Conservation (phyloP, 1,140 invertebrate genomes). For the Lithobius niger region DNA sequence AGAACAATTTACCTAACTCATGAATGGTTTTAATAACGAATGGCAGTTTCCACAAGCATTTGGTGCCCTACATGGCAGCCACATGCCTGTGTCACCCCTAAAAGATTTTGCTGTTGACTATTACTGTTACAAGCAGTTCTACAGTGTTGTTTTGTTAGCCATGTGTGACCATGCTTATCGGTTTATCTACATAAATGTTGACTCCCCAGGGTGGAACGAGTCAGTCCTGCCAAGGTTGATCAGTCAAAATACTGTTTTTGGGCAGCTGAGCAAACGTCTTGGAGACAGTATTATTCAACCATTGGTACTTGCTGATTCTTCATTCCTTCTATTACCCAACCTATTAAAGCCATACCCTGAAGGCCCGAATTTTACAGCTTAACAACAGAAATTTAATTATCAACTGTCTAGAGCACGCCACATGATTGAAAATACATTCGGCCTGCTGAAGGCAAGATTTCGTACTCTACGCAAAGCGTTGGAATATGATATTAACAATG, state of each 20-base stretch:
- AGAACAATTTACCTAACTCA: background rate
- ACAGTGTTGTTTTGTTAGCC: slow-evolving; percentile 1
- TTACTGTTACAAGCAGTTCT: slow-evolving; percentile 3
- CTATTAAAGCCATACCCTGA: slow-evolving; percentile 3
- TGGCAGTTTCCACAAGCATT: slow-evolving; percentile 1
- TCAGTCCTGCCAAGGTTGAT: background rate
- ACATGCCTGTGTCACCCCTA: slow-evolving; percentile 1
- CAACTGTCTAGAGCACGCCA: background rate
- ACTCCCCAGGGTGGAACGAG: background rate
- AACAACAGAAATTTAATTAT: background rate
- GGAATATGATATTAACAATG: slow-evolving; percentile 3
- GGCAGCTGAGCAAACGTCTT: background rate
- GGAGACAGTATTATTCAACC: background rate
- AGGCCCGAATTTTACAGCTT: background rate
- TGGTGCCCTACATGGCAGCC: slow-evolving; percentile 1
- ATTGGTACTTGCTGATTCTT: background rate
- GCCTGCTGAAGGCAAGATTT: slow-evolving; percentile 3
- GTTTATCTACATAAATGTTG: slow-evolving; percentile 1
- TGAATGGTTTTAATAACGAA: background rate
- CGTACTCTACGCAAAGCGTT: background rate
- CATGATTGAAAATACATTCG: slow-evolving; percentile 6
- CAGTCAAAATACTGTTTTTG: background rate
- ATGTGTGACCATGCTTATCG: background rate
- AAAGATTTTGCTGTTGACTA: slow-evolving; percentile 4
- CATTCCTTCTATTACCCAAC: background rate